Conservation (phyloP, 1,140 invertebrate genomes). For the Spodoptera frugiperda region DNA sequence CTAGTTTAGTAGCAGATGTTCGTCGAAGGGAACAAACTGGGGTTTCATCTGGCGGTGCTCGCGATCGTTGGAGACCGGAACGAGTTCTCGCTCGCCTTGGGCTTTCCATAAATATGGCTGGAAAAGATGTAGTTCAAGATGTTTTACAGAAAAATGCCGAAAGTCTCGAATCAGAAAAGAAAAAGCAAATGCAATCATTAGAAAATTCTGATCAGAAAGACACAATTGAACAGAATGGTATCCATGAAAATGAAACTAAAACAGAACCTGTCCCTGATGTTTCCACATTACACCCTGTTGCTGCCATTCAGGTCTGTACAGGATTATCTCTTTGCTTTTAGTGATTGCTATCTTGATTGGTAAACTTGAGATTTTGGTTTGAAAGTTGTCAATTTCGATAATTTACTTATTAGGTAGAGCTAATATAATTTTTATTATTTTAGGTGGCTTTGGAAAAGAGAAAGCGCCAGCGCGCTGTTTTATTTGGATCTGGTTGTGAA, state of each 20-base stretch:
- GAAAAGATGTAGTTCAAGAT: slow-evolving; percentile 88
- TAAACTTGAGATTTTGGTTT: no score
- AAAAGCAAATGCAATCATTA: slow-evolving; percentile 39
- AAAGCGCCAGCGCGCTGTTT: slow-evolving; percentile 78
- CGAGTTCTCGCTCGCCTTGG: slow-evolving; percentile 90
- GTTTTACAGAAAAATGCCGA: slow-evolving; percentile 87
- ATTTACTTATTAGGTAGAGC: no score
- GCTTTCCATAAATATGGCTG: slow-evolving; percentile 90
- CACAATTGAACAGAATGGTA: slow-evolving; percentile 57
- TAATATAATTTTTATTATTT: slow-evolving; percentile 47
- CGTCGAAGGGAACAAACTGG: slow-evolving; percentile 86
- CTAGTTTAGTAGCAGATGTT: slow-evolving; percentile 93
- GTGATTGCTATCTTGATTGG: no score
- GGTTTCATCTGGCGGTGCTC: slow-evolving; percentile 87
- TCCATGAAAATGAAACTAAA: slow-evolving; percentile 56
- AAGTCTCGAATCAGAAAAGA: slow-evolving; percentile 57
- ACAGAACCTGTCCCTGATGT: slow-evolving; percentile 58
- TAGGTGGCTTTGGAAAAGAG: slow-evolving; percentile 82
- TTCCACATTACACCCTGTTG: slow-evolving; percentile 86
- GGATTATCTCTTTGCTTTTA: background rate
- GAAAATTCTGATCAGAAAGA: slow-evolving; percentile 52
- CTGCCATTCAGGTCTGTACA: slow-evolving; percentile 87
- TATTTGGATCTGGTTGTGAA: slow-evolving; percentile 84
- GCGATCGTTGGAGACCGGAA: slow-evolving; percentile 92
- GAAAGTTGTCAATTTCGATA: no score